Evolutionary conservation across 1,140 invertebrate species (phyloP).

Genomic region (Cephus cinctus): DNA sequence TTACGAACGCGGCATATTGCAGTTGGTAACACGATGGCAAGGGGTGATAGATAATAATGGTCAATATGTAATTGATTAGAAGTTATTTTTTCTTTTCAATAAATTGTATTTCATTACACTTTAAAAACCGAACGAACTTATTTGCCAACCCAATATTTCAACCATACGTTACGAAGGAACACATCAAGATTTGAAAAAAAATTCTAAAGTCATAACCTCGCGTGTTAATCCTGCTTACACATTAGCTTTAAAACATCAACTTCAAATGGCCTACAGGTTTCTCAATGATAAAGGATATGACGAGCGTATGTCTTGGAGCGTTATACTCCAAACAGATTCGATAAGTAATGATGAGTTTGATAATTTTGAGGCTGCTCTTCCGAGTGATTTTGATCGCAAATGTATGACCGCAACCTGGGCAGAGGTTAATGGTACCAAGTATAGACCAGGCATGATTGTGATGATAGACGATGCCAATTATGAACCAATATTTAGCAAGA

Average conservation of each 20-base stretch:
- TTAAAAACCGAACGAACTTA: background rate
- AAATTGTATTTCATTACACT: background rate
- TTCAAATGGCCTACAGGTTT: background rate
- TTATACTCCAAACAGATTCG: background rate
- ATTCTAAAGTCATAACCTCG: conserved; percentile 2
- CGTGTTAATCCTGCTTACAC: conserved; percentile 5
- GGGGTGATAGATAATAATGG: background rate
- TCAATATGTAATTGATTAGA: background rate
- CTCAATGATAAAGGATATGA: background rate
- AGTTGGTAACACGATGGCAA: background rate
- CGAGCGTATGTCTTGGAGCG: conserved; percentile 2
- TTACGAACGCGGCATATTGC: background rate
- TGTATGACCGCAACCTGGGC: background rate
- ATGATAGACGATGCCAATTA: background rate
- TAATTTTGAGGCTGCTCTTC: conserved; percentile 1
- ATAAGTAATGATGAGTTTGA: background rate
- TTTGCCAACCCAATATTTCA: background rate
- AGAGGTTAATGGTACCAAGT: background rate
- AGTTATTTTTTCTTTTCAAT: background rate
- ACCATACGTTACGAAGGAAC: conserved; percentile 3
- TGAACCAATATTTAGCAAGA: background rate
- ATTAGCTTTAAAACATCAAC: conserved; percentile 3
- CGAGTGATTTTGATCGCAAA: background rate
- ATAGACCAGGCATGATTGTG: background rate
- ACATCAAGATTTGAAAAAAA: background rate